These are phyloP conservation scores for Rattus norvegicus DNA, from an alignment of 2,113 vertebrate genomes.

Conservation along the genomic window DNA sequence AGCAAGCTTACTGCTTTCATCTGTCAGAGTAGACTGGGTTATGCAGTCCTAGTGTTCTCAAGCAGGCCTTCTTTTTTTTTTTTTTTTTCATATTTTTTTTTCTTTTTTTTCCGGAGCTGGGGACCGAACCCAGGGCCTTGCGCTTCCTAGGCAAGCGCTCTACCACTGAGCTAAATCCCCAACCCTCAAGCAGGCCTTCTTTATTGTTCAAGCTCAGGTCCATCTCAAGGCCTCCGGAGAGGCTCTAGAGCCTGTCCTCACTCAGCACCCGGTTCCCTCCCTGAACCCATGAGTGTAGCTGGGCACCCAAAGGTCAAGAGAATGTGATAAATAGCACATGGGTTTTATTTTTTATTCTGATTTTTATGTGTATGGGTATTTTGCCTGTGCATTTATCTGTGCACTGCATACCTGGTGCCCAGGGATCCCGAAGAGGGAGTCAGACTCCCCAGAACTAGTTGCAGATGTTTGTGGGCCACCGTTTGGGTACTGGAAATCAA, in stretches of 20 bases:
- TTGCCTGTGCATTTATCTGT: not conserved
- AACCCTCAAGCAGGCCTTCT: not conserved
- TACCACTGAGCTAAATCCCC: too few relatives aligned
- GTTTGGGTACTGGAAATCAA: not conserved
- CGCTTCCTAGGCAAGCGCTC: too few relatives aligned
- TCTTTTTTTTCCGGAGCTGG: too few relatives aligned
- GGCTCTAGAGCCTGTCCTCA: not conserved
- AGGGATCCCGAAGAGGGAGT: not conserved
- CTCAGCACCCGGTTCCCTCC: not conserved
- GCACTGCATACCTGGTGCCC: not conserved
- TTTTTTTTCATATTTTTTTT: too few relatives aligned
- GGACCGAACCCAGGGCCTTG: too few relatives aligned
- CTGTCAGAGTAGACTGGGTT: not conserved
- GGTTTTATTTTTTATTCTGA: not conserved
- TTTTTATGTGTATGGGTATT: not conserved
- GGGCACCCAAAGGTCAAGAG: not conserved
- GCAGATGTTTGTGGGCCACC: not conserved
- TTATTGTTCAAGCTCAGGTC: not conserved
- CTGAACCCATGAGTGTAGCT: not conserved
- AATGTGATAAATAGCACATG: not conserved
- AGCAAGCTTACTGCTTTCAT: not conserved
- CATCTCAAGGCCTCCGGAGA: not conserved
- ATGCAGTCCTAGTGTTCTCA: not conserved
- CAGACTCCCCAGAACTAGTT: not conserved
- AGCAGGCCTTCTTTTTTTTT: not conserved